Evolutionary conservation across 2,797 vertebrate species (phyloP), one percentile per base, ranked within the genome.

Genomic region (Clarias pachynema): DNA sequence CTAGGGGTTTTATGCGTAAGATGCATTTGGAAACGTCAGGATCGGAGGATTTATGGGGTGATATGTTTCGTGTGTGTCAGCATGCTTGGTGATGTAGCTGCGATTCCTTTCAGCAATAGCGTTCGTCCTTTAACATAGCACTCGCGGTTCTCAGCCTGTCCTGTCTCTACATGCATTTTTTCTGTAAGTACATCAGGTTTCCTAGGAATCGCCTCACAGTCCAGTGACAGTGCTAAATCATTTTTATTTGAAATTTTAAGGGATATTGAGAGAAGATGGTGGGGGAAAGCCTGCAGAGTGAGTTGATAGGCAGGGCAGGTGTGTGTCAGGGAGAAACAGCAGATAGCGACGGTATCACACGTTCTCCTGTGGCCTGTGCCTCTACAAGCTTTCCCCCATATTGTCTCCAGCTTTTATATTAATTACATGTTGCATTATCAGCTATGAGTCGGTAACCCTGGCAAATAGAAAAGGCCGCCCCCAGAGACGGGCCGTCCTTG

Each of bases 381-480:
- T 93, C 95, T 95, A 95, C 95, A 94, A 95, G 96, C 95, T 96
- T 93, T 94, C 93, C 89, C 91, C 95, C 96, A 95, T 96, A 97
- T 98, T 97, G 97, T 97, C 96, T 97, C 95, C 95, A 95, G 97
- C 97, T 99, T 98, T 99, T 98, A 98, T 98, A 98, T 99, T 98
- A 99, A 99, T 99, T 99, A 98, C 97, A 97, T 96, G 96, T 96
- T 96, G 96, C 97, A 97, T 98, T 98, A 98, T 98, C 97, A 97
- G 96, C 96, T 95, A 95, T 84, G 94, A 96, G 96, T 96, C 95
- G 95, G 96, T 96, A 96, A 97, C 96, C 96, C 96, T 95, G 93
- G 96, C 96, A 96, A 97, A 97, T 96, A 97, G 97, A 97, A 96
- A 97, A 96, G 96, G 93, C 94, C 92, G 93, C 95, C 97, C 96